Conservation (phyloP, 2,888 invertebrate genomes). For the Eubasilissa splendida region DNA sequence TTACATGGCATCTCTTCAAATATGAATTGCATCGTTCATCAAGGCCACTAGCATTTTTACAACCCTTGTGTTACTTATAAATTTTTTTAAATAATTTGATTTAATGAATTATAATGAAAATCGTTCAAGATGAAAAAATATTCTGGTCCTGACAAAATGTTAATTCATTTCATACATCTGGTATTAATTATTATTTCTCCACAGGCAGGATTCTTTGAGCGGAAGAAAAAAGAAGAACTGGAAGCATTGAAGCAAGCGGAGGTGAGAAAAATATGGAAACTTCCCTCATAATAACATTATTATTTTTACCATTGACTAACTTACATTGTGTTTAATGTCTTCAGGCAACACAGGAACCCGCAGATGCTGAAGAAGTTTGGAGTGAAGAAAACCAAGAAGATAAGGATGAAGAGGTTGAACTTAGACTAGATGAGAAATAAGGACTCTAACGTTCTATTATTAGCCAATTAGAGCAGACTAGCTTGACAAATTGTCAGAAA, state of each 20-base stretch:
- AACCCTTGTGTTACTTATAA: too few species aligned
- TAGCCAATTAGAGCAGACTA: too few species aligned
- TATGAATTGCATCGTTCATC: too few species aligned
- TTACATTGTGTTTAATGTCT: neutral
- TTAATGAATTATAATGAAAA: too few species aligned
- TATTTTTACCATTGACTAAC: neutral
- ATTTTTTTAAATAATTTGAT: too few species aligned
- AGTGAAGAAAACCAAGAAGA: slow-evolving; percentile 9
- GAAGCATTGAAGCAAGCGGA: slow-evolving; percentile 62
- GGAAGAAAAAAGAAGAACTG: slow-evolving; percentile 61
- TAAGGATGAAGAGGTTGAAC: slow-evolving; percentile 26
- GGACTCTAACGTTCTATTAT: neutral
- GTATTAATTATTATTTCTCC: slow-evolving; percentile 10
- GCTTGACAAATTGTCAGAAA: too few species aligned
- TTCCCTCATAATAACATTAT: neutral
- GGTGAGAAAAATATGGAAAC: slow-evolving; percentile 57
- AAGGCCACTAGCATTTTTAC: too few species aligned
- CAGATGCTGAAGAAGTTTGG: slow-evolving; percentile 29
- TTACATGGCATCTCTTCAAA: too few species aligned
- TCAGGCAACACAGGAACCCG: slow-evolving; percentile 8
- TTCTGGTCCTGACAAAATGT: too few species aligned
- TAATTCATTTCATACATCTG: too few species aligned
- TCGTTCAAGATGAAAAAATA: too few species aligned
- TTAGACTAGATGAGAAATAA: slow-evolving; percentile 29
- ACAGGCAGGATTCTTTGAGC: slow-evolving; percentile 62